Base-by-base conservation (phyloP, 2,113 vertebrate species). In the Trematomus loennbergii region DNA sequence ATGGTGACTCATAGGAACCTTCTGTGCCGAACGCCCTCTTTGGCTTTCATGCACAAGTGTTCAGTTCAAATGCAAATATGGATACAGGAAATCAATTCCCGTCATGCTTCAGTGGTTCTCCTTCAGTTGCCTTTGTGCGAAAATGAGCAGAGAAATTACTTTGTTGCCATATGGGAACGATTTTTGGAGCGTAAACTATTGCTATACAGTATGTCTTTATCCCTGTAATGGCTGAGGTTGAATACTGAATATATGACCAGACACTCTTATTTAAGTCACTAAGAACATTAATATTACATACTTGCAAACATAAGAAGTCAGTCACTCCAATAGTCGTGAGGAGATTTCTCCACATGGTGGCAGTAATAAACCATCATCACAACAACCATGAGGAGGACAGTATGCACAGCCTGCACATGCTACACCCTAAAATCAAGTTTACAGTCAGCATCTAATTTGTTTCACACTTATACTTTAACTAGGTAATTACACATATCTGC, bases 11-110 rank as follows among this genome's bases (percentile, higher is more conserved):
- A 91, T 55, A 71, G 75, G 46, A 82, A 54, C 83, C 84, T 49
- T 84, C 75, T 86, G 76, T 83, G 68, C 77, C 49, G 49, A 87
- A 88, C 65, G 50, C 79, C 87, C 72, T 85, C 74, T 79, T 29
- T 82, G 81, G 89, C 86, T 85, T 76, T 88, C 50, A 72, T 49
- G 61, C 87, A 67, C 53, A 81, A 90, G 72, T 79, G 81, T 83
- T 82, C 81, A 72, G 72, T 88, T 87, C 75, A 90, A 78, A 89
- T 91, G 87, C 72, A 90, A 89, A 91, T 90, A 78, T 77, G 72
- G 75, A 81, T 89, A 75, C 78, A 83, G 75, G 13, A 76, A 89
- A 89, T 88, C 64, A 75, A 72, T 81, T 83, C 72, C 80, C 70
- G 65, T 83, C 89, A 92, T 8, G 68, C 78, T 66, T 78, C 81